Conservation (phyloP, 2,113 vertebrate genomes). For the Chionis minor region DNA sequence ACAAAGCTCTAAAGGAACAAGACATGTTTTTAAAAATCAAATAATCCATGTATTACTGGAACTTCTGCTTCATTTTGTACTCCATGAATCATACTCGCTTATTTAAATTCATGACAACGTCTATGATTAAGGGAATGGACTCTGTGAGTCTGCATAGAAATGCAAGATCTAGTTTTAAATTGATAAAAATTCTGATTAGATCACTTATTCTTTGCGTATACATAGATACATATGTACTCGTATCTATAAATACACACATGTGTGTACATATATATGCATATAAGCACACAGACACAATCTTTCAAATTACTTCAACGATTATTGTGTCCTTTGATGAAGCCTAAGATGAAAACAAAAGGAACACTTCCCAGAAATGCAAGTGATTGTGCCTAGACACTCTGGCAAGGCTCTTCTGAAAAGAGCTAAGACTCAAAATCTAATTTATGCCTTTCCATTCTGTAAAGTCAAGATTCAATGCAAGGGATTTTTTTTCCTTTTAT, state of each 20-base stretch:
- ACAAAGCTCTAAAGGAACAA: constrained; percentile 34
- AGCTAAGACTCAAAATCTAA: not conserved
- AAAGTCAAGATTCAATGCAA: not conserved
- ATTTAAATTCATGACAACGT: constrained; percentile 29
- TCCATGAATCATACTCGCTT: constrained; percentile 38
- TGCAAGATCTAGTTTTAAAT: not conserved
- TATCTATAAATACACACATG: not conserved
- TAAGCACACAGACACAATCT: not conserved
- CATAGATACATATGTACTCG: not conserved
- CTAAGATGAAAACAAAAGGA: not conserved
- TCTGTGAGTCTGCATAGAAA: constrained; percentile 7
- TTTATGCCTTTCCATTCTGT: not conserved
- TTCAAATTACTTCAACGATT: not conserved
- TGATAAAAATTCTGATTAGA: not conserved
- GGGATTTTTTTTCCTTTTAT: not conserved
- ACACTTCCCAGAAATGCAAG: not conserved
- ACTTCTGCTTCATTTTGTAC: constrained; percentile 44
- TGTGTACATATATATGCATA: not conserved
- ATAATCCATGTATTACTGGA: constrained; percentile 52
- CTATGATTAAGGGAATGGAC: constrained; percentile 22
- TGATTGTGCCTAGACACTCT: not conserved
- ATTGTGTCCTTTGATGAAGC: not conserved
- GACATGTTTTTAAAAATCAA: constrained; percentile 54
- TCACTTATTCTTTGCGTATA: not conserved
- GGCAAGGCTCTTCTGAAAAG: not conserved